These are phyloP conservation scores for Brachylomia viminalis DNA, from an alignment of 2,888 invertebrate genomes.

Conservation along the genomic window DNA sequence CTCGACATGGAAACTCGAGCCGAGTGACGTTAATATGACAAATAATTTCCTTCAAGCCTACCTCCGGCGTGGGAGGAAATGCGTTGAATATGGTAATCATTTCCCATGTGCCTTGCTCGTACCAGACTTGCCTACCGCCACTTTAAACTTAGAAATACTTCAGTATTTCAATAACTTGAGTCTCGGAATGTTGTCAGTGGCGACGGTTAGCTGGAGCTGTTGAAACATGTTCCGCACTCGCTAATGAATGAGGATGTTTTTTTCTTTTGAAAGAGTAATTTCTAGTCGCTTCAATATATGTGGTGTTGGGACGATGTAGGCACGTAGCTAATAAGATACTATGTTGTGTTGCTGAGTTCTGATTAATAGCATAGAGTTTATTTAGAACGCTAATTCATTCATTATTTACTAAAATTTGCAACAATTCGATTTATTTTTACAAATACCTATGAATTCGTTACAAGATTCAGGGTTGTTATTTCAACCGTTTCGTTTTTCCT, in stretches of 20 bases:
- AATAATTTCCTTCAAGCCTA: conserved; percentile 88
- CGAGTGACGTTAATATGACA: conserved; percentile 89
- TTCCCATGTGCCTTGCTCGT: conserved; percentile 82
- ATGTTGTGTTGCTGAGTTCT: not conserved
- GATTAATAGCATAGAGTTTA: conserved; percentile 1
- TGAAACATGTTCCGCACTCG: conserved; percentile 37
- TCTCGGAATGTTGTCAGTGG: conserved; percentile 48
- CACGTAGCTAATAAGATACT: not conserved
- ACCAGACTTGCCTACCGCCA: conserved; percentile 72
- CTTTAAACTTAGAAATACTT: conserved; percentile 82
- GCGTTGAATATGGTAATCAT: conserved; percentile 88
- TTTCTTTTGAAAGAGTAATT: conserved; percentile 40
- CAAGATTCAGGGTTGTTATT: conserved; percentile 18
- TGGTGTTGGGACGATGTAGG: conserved; percentile 3
- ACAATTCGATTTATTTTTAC: not conserved
- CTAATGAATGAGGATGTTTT: conserved; percentile 46
- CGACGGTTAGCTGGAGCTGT: conserved; percentile 26
- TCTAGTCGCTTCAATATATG: conserved; percentile 20
- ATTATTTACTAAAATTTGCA: not conserved
- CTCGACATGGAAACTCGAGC: conserved; percentile 80
- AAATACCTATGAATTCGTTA: conserved; percentile 24
- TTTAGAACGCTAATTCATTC: conserved; percentile 5
- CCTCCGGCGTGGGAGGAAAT: conserved; percentile 79
- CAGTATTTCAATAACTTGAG: conserved; percentile 71
- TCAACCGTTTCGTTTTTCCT: conserved; percentile 31